phyloP scores from a whole-genome alignment of 2,797 vertebrate species.

The Mormyrus proboscirostris region DNA sequence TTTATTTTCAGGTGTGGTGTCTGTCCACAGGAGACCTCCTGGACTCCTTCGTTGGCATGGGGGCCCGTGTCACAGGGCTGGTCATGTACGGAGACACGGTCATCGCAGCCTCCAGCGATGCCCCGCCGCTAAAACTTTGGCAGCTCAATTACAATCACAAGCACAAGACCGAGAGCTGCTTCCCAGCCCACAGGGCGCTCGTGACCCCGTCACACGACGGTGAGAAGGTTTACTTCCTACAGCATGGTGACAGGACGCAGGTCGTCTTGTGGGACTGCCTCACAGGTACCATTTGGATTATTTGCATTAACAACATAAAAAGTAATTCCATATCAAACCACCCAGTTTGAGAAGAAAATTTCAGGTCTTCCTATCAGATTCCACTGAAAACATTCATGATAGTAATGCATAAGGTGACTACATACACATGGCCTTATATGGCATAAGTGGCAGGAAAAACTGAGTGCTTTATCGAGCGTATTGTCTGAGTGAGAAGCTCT shows the following conservation, averaged over 20 bases:
- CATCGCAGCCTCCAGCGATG: conserved; percentile 57
- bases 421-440: background rate
- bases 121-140: conserved; percentile 60
- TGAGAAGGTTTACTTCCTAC: conserved; percentile 60
- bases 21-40: conserved; percentile 62
- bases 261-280: conserved; percentile 64
- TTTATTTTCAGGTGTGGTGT: conserved; percentile 66
- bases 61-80: conserved; percentile 54
- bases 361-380: background rate
- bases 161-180: conserved; percentile 41
- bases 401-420: background rate
- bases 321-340: background rate
- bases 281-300: conserved; percentile 51
- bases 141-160: conserved; percentile 48
- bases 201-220: conserved; percentile 51
- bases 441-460: background rate
- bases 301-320: background rate
- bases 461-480: background rate
- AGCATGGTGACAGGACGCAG: conserved; percentile 52
- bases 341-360: background rate
- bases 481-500: background rate
- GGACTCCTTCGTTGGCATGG: conserved; percentile 55
- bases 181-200: conserved; percentile 55
- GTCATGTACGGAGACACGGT: conserved; percentile 40
- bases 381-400: background rate